These are phyloP conservation scores for Ficedula albicollis DNA, from an alignment of 2,797 vertebrate genomes.

Conservation along the genomic window DNA sequence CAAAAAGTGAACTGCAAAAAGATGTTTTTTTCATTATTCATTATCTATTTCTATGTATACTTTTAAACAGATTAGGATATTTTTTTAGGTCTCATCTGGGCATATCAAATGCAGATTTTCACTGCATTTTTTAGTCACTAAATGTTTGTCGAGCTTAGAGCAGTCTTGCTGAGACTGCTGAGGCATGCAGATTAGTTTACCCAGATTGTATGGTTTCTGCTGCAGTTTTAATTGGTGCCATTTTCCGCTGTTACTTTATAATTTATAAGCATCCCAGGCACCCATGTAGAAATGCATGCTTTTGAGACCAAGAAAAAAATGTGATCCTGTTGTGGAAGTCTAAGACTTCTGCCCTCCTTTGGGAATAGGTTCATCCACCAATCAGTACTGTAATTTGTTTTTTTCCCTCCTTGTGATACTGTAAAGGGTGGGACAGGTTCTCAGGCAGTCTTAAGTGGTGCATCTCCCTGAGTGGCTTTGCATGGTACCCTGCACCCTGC, in stretches of 20 bases:
- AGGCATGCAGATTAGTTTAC: background rate
- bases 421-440: background rate
- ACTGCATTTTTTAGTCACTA: background rate
- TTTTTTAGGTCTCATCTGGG: background rate
- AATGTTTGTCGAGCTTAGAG: background rate
- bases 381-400: background rate
- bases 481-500: background rate
- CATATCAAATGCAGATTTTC: background rate
- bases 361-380: background rate
- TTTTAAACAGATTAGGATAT: background rate
- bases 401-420: fast-evolving
- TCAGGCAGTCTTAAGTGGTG: background rate
- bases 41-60: background rate
- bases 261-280: background rate
- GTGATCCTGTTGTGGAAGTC: background rate
- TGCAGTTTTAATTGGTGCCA: background rate
- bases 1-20: background rate
- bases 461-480: background rate
- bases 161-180: background rate
- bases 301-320: background rate
- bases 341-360: background rate
- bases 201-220: background rate
- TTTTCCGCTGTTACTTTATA: background rate
- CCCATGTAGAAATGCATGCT: background rate
- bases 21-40: background rate